phyloP scores from a whole-genome alignment of 2,113 vertebrate species.

The Megaceryle maxima region DNA sequence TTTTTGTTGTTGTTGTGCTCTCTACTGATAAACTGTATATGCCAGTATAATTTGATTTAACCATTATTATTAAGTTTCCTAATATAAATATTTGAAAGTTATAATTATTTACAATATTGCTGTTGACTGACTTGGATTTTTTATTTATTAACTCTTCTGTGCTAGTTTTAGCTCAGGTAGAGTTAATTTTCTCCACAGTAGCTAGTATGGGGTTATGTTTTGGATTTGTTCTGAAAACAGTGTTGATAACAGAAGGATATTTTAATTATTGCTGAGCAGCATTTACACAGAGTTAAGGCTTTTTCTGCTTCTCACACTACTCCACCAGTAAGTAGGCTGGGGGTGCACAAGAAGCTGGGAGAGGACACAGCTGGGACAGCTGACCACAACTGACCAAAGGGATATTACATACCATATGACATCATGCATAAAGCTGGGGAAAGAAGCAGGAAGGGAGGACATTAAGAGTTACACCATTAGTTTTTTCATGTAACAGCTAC shows the following conservation, averaged over 20 bases:
- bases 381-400: neutral
- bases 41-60: conserved; percentile 9
- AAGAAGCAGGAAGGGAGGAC: neutral
- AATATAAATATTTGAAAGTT: conserved; percentile 30
- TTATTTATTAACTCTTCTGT: conserved; percentile 46
- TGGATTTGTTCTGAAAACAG: neutral
- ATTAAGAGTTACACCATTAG: neutral
- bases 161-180: neutral
- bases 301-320: neutral
- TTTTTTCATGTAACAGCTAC: neutral
- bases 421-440: neutral
- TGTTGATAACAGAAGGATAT: neutral
- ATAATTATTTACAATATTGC: conserved; percentile 38
- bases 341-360: neutral
- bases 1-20: neutral
- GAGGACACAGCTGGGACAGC: neutral
- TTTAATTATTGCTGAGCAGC: neutral
- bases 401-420: neutral
- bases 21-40: neutral
- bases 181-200: neutral
- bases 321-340: neutral
- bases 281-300: neutral
- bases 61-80: neutral
- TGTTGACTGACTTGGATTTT: conserved; percentile 41
- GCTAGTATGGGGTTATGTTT: neutral